phyloP scores from a whole-genome alignment of 2,113 vertebrate species.

The Bujurquina vittata region DNA sequence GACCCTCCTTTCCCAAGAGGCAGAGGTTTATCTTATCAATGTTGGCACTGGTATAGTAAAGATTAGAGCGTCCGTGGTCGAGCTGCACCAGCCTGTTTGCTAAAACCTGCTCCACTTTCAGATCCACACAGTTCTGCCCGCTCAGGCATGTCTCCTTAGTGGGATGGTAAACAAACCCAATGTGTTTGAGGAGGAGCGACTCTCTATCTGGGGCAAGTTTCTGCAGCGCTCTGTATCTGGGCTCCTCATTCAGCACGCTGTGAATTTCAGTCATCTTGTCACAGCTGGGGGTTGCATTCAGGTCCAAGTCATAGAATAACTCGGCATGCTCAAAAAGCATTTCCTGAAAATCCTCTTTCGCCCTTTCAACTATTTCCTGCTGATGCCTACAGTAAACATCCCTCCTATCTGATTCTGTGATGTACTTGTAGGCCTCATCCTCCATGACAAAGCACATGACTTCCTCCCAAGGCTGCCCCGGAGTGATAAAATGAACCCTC shows the following conservation, averaged over 20 bases:
- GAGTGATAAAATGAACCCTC: conserved; percentile 94
- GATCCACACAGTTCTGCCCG: conserved; percentile 93
- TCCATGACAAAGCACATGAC: conserved; percentile 98
- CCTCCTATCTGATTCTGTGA: conserved; percentile 92
- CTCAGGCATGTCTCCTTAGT: conserved; percentile 99
- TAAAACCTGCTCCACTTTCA: conserved; percentile 95
- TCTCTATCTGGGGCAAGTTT: conserved; percentile 97
- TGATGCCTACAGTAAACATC: conserved; percentile 96
- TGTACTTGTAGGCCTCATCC: conserved; percentile 97
- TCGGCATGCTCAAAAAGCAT: conserved; percentile 99
- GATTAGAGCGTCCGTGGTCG: conserved; percentile 89
- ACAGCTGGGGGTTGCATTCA: conserved; percentile 96
- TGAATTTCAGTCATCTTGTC: conserved; percentile 99
- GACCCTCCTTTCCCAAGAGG: conserved; percentile 95
- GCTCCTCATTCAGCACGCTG: conserved; percentile 95
- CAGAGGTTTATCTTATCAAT: conserved; percentile 98
- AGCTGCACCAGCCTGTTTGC: conserved; percentile 92
- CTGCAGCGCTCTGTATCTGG: conserved; percentile 97
- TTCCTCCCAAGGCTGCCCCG: conserved; percentile 97
- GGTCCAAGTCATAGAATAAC: conserved; percentile 98
- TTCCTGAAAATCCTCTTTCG: conserved; percentile 99
- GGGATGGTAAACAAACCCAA: conserved; percentile 99
- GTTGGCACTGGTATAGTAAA: conserved; percentile 94
- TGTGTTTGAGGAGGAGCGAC: conserved; percentile 98
- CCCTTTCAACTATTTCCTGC: conserved; percentile 98